A percentile compares a stretch with the other conserved stretches of the same genome.
Conservation (phyloP, 2,888 invertebrate species). For the Fragum whitleyi region DNA sequence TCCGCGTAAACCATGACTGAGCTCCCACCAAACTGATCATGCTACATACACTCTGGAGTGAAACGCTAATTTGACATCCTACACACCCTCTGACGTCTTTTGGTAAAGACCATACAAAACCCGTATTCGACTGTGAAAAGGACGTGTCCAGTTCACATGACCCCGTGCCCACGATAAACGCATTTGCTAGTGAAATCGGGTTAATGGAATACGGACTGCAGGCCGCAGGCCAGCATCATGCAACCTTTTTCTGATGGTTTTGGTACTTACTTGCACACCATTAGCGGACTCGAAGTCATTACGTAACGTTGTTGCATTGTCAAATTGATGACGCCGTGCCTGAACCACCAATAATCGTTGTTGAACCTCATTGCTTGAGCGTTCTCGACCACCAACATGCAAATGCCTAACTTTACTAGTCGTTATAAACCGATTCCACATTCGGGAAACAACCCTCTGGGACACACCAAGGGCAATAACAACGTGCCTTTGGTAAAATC, state of each 20-base stretch:
- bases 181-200: too few relatives aligned
- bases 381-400: conserved; percentile 3
- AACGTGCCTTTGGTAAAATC: background rate
- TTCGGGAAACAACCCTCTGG: conserved; percentile 7
- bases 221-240: conserved; percentile 13
- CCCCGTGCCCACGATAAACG: conserved; percentile 13
- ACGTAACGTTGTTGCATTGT: background rate
- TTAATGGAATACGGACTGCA: background rate
- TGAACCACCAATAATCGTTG: conserved; percentile 10
- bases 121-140: conserved; percentile 27
- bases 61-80: conserved; percentile 23
- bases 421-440: conserved; percentile 2
- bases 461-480: background rate
- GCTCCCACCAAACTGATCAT: too few relatives aligned
- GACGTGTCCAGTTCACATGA: conserved; percentile 17
- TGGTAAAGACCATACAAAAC: conserved; percentile 19
- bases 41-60: background rate
- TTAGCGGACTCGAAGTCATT: background rate
- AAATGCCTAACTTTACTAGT: background rate
- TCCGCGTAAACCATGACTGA: too few relatives aligned
- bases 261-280: conserved; percentile 4
- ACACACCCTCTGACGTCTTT: conserved; percentile 21
- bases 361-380: background rate
- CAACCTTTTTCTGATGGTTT: conserved; percentile 6
- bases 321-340: background rate